A percentile compares a stretch with the other conserved stretches of the same genome.
Conservation (phyloP, 2,113 vertebrate genomes). For the Paradoxurus hermaphroditus region DNA sequence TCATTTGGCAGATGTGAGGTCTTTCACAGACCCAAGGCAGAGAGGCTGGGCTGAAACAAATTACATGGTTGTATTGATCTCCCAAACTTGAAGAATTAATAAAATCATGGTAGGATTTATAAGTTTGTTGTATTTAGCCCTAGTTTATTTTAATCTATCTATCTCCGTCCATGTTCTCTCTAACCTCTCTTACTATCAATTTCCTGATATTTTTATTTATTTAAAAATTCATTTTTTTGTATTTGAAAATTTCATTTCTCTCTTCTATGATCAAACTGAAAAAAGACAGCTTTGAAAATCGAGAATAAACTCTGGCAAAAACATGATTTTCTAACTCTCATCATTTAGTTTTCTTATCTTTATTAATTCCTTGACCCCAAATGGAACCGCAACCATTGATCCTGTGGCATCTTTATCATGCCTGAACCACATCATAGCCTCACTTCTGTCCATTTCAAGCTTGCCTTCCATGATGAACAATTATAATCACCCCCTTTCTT, state of each 20-base stretch:
- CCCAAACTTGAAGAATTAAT: background rate
- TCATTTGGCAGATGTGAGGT: fast-evolving
- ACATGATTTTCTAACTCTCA: background rate
- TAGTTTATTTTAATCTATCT: background rate
- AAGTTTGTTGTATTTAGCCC: background rate
- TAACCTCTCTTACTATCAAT: background rate
- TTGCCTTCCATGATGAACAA: background rate
- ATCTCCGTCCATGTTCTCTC: background rate
- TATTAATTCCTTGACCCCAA: background rate
- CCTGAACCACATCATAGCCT: background rate
- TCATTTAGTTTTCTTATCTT: background rate
- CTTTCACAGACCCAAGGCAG: background rate
- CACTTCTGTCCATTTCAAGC: background rate
- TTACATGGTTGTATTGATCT: background rate
- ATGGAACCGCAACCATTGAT: background rate
- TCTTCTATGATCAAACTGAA: background rate
- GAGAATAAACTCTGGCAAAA: background rate
- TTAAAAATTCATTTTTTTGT: background rate
- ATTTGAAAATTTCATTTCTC: background rate
- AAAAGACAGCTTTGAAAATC: background rate
- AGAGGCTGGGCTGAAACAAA: background rate
- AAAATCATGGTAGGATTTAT: background rate
- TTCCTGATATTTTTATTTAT: background rate
- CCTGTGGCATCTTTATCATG: background rate
- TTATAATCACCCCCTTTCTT: background rate